Percentiles rank a stretch among this genome's conserved stretches.
Conservation (phyloP, 2,888 invertebrate genomes). For the Keiferia lycopersicella region DNA sequence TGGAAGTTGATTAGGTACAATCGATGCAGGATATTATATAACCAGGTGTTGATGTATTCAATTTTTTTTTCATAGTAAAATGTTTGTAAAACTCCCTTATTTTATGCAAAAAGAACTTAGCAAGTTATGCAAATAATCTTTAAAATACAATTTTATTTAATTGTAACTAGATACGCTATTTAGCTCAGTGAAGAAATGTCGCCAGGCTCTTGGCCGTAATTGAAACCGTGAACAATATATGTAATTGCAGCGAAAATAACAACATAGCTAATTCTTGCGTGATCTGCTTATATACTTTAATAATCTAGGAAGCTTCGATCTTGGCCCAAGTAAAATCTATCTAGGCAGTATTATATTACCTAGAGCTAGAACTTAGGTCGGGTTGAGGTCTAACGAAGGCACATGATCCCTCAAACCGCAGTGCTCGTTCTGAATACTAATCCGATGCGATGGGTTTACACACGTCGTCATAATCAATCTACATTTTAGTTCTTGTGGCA, state of each 20-base stretch:
- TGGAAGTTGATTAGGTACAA: conserved; percentile 11
- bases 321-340: conserved; percentile 1
- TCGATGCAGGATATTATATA: background rate
- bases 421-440: conserved; percentile 32
- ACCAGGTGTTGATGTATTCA: background rate
- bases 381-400: conserved; percentile 28
- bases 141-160: background rate
- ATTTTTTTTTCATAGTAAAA: no score
- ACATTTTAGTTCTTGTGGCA: background rate
- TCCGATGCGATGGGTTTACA: conserved; percentile 18
- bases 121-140: background rate
- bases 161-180: no score
- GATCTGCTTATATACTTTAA: background rate
- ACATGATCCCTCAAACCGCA: conserved; percentile 37
- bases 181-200: background rate
- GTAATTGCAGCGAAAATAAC: background rate
- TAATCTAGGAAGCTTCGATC: conserved; percentile 3
- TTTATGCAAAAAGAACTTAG: no score
- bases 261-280: background rate
- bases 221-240: background rate
- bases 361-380: background rate
- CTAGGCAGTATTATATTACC: background rate
- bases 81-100: no score
- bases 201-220: background rate
- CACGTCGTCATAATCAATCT: conserved; percentile 1